Conservation (phyloP, 2,113 vertebrate species). For the Cervus canadensis region DNA sequence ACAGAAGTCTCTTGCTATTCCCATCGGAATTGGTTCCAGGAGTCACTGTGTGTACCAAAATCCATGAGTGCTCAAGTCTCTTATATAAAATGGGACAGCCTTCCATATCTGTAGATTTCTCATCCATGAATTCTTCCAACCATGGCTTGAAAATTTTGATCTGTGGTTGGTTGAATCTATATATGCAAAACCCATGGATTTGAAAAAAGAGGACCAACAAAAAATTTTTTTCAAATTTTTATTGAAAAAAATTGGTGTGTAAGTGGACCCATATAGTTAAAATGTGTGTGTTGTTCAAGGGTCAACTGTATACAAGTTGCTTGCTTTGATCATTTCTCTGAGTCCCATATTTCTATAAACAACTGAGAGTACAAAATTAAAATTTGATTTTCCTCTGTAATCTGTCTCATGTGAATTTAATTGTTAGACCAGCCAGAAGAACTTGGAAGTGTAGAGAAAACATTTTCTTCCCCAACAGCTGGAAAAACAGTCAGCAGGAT, state of each 20-base stretch:
- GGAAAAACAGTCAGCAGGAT: neutral
- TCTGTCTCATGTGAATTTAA: neutral
- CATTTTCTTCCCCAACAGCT: neutral
- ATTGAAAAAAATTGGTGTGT: neutral
- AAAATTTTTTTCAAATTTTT: neutral
- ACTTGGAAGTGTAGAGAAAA: neutral
- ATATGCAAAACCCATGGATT: neutral
- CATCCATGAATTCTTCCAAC: neutral
- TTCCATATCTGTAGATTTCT: neutral
- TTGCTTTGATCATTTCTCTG: neutral
- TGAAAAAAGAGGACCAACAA: neutral
- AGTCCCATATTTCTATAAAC: neutral
- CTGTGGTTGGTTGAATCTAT: neutral
- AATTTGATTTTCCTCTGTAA: neutral
- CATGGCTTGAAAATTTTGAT: neutral
- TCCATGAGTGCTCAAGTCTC: neutral
- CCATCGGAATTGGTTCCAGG: neutral
- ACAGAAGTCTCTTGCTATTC: neutral
- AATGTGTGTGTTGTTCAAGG: neutral
- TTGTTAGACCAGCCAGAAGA: neutral
- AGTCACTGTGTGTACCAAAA: neutral
- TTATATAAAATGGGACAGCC: neutral
- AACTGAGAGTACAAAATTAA: neutral
- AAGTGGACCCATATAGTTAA: neutral
- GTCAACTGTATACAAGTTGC: neutral